Conservation (phyloP, 1,140 invertebrate genomes). For the Trichonephila clavata region DNA sequence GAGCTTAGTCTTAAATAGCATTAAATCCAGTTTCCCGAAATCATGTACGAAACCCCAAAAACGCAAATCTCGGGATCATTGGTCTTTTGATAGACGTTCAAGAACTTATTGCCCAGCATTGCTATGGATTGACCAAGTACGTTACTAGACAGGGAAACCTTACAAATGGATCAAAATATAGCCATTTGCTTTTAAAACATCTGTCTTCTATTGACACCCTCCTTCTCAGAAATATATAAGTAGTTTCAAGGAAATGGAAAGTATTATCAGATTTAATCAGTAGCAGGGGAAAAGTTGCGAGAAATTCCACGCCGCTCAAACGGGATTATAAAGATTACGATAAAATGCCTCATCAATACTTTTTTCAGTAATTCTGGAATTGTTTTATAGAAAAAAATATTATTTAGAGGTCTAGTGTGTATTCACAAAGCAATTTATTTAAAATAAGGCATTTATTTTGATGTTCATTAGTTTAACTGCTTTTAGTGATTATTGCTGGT, state of each 20-base stretch:
- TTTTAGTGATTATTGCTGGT: no score
- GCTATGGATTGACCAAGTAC: background rate
- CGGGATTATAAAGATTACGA: background rate
- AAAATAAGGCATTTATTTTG: no score
- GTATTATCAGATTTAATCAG: conserved; percentile 5
- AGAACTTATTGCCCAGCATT: background rate
- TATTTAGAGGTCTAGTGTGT: no score
- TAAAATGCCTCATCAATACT: background rate
- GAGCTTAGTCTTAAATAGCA: background rate
- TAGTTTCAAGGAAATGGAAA: background rate
- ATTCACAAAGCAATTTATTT: no score
- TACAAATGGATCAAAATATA: background rate
- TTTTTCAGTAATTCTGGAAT: no score
- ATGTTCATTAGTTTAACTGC: no score
- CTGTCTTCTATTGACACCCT: background rate
- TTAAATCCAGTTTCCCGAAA: conserved; percentile 16
- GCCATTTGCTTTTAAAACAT: background rate
- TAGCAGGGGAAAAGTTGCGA: background rate
- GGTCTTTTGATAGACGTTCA: background rate
- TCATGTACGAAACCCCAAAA: conserved; percentile 16
- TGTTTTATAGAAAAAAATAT: no score
- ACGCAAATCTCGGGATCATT: conserved; percentile 23
- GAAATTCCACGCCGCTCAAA: background rate
- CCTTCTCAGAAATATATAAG: background rate
- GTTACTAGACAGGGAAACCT: background rate